Conservation (phyloP, 2,113 vertebrate genomes). For the Sclerurus mexicanus region DNA sequence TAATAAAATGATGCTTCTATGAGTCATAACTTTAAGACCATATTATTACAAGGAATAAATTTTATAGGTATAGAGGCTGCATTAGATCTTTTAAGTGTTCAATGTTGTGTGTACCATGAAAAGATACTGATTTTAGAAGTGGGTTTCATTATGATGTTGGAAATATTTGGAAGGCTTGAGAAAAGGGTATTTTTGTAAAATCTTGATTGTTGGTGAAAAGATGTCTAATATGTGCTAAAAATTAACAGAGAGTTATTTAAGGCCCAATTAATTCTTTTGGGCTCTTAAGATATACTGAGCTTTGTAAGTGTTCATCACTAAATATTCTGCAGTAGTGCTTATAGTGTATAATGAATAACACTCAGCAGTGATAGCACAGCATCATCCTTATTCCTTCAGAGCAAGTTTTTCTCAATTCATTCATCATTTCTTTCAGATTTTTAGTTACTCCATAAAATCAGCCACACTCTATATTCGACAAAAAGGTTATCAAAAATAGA, state of each 20-base stretch:
- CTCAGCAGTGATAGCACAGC: constrained; percentile 17
- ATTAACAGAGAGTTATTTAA: constrained; percentile 21
- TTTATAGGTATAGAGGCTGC: constrained; percentile 24
- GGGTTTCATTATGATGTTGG: not conserved
- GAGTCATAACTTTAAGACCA: constrained; percentile 52
- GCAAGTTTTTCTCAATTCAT: constrained; percentile 18
- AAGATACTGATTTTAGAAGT: constrained; percentile 8
- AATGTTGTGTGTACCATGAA: constrained; percentile 14
- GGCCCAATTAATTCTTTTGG: constrained; percentile 13
- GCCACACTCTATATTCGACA: not conserved
- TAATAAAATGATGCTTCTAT: constrained; percentile 45
- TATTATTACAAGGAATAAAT: constrained; percentile 60
- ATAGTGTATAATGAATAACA: constrained; percentile 39
- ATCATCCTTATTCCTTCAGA: constrained; percentile 18
- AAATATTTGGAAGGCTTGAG: not conserved
- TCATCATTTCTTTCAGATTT: constrained; percentile 32
- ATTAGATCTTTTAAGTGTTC: constrained; percentile 8
- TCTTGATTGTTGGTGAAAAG: not conserved
- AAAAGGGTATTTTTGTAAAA: not conserved
- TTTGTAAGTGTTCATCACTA: constrained; percentile 13
- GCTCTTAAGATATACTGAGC: constrained; percentile 2
- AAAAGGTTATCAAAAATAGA: constrained; percentile 32
- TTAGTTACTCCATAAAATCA: constrained; percentile 41
- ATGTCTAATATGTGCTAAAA: constrained; percentile 6
- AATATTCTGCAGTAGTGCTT: constrained; percentile 37